Base-by-base conservation (phyloP, 2,113 vertebrate species). In the Tichodroma muraria region DNA sequence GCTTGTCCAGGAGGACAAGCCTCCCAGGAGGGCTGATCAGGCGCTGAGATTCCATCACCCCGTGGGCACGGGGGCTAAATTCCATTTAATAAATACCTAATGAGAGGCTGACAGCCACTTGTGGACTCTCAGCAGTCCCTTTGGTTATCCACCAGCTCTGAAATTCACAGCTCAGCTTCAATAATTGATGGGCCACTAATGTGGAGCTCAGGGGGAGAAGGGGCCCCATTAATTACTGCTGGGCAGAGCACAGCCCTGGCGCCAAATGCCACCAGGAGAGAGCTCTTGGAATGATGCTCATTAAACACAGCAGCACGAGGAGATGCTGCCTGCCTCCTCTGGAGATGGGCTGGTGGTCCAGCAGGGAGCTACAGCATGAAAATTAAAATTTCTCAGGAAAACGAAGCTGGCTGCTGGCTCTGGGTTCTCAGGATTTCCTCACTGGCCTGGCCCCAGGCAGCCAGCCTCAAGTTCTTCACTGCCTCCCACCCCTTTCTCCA, bases 21-120 rank as follows among this genome's bases (percentile, higher is more conserved):
- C n/a, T 54, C 82, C 85, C n/a, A 1, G 0, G 10, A n/a, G 40
- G 12, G 54, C 30, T 10, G 31, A 54, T 56, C 37, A 1, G 0
- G 6, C 5, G 40, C 44, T 31, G 63, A 8, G 35, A 53, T 82
- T 42, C 89, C 57, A 66, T 93, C 80, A 84, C 37, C 56, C 23
- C 4, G 1, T 22, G 13, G 59, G 66, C 86, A 54, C 42, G 10
- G 93, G 72, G 15, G 9, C 64, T 94, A 73, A 92, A 95, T 97
- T 92, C 87, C 88, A 37, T 83, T 93, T 92, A 95, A 97, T 95
- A 94, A 97, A 96, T 91, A 94, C 88, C 95, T 96, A 92, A 97
- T 78, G 91, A 94, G 93, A 40, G 79, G 88, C 84, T 68, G 94
- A 89, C 83, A 89, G 84, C 91, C 79, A 83, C 91, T 92, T 70